Evolutionary conservation across 2,888 invertebrate genomes (phyloP).

Genomic region (Imbricaverruca yamaguchii): DNA sequence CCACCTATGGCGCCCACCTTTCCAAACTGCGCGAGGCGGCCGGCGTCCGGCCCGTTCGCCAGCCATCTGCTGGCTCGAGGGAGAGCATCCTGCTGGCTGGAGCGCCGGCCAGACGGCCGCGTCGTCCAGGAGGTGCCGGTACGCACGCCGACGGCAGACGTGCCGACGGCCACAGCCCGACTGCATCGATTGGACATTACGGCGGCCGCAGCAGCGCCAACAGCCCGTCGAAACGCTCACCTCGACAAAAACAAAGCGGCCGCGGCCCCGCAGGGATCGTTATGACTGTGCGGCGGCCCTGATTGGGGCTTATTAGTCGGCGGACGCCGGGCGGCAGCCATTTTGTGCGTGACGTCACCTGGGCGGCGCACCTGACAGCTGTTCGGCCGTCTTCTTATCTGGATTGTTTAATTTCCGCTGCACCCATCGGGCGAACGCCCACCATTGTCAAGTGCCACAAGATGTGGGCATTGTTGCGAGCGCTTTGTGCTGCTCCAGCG

Average conservation of each 20-base stretch:
- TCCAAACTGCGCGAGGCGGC: no score
- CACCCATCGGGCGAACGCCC: background rate
- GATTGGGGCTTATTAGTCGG: constrained; percentile 7
- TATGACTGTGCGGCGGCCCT: background rate
- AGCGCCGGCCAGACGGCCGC: no score
- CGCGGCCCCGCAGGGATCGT: background rate
- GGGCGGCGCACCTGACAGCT: background rate
- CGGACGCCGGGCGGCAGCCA: background rate
- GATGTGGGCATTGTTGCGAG: background rate
- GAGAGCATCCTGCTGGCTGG: no score
- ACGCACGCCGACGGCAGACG: no score
- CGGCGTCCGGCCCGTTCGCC: no score
- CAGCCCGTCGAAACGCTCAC: background rate
- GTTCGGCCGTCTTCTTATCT: background rate
- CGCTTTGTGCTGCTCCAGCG: background rate
- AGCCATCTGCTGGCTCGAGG: no score
- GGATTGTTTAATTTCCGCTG: constrained; percentile 11
- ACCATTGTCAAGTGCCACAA: background rate
- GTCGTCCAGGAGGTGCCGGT: no score
- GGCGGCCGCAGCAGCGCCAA: no score
- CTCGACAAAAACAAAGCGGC: constrained; percentile 1
- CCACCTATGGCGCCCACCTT: no score
- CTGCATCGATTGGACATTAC: no score
- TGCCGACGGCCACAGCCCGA: no score
- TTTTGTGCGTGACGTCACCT: constrained; percentile 8